A percentile compares a stretch with the other conserved stretches of the same genome.
Conservation (phyloP, 2,888 invertebrate species). For the Latrodectus hesperus region DNA sequence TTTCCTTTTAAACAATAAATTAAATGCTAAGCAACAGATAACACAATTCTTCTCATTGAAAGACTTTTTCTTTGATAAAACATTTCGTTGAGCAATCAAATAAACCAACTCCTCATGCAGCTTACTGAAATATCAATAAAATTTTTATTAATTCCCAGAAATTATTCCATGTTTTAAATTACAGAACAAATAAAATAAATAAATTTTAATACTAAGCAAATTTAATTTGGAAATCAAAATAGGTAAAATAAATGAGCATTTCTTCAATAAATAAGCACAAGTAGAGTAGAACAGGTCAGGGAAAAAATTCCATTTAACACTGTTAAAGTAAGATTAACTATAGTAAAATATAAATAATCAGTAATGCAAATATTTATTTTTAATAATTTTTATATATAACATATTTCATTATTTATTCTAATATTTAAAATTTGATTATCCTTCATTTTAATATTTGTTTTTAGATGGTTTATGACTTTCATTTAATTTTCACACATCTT, state of each 20-base stretch:
- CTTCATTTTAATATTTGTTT: too few species aligned
- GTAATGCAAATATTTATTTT: too few species aligned
- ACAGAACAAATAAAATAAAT: not conserved
- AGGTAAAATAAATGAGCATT: not conserved
- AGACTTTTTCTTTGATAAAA: conserved; percentile 61
- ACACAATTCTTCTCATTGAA: conserved; percentile 70
- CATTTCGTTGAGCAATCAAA: conserved; percentile 53
- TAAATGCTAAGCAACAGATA: conserved; percentile 72
- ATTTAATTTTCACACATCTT: too few species aligned
- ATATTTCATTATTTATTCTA: too few species aligned
- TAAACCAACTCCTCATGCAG: conserved; percentile 63
- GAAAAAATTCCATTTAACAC: not conserved
- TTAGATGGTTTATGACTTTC: too few species aligned
- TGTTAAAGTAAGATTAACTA: too few species aligned
- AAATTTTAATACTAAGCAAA: not conserved
- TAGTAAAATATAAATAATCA: too few species aligned
- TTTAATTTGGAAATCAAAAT: not conserved
- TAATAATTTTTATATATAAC: too few species aligned
- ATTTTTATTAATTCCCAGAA: not conserved
- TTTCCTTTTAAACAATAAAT: conserved; percentile 74
- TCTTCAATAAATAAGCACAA: not conserved
- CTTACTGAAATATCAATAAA: conserved; percentile 40
- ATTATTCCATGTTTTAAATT: too few species aligned
- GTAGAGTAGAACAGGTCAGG: not conserved
- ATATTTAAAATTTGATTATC: too few species aligned